phyloP scores from a whole-genome alignment of 2,888 invertebrate genomes.

The Stramonita haemastoma region DNA sequence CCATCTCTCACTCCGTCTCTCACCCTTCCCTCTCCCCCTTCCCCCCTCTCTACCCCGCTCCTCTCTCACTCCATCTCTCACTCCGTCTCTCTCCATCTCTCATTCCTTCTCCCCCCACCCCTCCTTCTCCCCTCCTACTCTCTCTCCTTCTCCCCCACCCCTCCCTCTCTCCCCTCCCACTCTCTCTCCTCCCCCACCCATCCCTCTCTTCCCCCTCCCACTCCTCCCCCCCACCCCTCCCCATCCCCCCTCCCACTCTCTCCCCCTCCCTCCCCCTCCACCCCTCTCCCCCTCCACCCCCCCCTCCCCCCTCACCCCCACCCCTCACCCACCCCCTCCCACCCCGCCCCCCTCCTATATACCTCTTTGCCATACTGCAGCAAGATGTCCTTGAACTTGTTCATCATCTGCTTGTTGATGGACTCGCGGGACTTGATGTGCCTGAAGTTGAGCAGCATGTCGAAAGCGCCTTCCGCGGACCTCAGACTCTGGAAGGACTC shows the following conservation, averaged over 20 bases:
- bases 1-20: too few species aligned
- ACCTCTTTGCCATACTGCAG: slow-evolving; percentile 92
- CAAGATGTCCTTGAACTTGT: slow-evolving; percentile 90
- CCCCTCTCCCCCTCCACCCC: not conserved
- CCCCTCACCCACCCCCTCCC: not conserved
- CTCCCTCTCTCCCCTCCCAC: too few species aligned
- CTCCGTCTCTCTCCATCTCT: too few species aligned
- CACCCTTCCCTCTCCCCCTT: too few species aligned
- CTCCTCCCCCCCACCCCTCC: too few species aligned
- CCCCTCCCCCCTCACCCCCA: not conserved
- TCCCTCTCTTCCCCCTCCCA: too few species aligned
- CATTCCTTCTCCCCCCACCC: too few species aligned
- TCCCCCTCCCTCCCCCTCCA: not conserved
- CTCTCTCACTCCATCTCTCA: too few species aligned
- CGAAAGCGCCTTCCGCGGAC: slow-evolving; percentile 89
- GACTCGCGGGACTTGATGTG: slow-evolving; percentile 86
- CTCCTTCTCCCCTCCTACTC: too few species aligned
- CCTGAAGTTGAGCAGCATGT: slow-evolving; percentile 88
- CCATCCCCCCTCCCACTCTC: not conserved
- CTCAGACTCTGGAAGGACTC: slow-evolving; percentile 88
- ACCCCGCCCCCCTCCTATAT: slow-evolving; percentile 54
- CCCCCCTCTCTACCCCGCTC: too few species aligned
- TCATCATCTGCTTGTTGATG: slow-evolving; percentile 85
- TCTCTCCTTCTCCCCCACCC: too few species aligned
- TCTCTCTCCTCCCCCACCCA: too few species aligned